Conservation (phyloP, 2,113 vertebrate genomes). For the Plecturocebus donacophilus region DNA sequence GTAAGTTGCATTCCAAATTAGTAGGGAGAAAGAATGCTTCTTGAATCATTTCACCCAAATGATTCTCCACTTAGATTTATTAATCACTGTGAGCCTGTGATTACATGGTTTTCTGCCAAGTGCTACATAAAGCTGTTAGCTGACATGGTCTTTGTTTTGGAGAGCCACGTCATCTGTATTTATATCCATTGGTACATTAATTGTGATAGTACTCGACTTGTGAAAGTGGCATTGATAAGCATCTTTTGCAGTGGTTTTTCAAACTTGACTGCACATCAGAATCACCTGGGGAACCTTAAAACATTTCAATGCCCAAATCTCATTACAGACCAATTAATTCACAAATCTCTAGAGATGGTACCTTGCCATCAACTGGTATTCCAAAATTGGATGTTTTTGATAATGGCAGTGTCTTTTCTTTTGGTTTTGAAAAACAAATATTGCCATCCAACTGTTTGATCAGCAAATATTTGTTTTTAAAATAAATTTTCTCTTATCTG, state of each 20-base stretch:
- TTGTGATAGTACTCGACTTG: neutral
- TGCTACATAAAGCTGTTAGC: neutral
- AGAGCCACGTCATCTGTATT: neutral
- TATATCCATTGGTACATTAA: neutral
- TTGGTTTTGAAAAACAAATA: constrained; percentile 31
- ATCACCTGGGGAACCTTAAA: neutral
- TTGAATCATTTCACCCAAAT: neutral
- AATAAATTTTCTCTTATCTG: neutral
- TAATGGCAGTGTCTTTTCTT: neutral
- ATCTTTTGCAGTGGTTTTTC: neutral
- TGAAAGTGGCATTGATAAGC: neutral
- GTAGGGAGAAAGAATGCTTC: neutral
- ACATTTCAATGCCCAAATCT: neutral
- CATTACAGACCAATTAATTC: constrained; percentile 6
- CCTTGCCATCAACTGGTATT: neutral
- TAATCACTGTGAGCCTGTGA: neutral
- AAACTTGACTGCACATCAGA: neutral
- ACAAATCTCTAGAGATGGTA: neutral
- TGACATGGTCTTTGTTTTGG: neutral
- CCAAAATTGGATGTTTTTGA: neutral
- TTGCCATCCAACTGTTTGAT: neutral
- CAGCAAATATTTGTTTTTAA: neutral
- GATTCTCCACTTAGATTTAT: neutral
- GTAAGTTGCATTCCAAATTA: neutral
- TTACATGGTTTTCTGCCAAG: neutral